Percentiles rank a stretch among this genome's conserved stretches.
Conservation (phyloP, 2,113 vertebrate genomes). For the Burhinus bistriatus region DNA sequence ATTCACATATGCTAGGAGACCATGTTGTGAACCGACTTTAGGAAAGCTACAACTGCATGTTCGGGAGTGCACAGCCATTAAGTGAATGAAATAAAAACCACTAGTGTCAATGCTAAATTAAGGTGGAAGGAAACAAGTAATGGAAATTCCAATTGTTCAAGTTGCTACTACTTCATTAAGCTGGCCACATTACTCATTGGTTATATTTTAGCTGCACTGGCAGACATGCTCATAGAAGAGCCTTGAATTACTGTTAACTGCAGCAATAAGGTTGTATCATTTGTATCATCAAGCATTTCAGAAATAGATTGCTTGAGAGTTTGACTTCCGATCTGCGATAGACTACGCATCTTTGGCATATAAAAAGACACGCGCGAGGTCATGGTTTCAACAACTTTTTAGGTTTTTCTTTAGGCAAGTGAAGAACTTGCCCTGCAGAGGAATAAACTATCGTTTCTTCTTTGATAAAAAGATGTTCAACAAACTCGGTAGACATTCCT, state of each 20-base stretch:
- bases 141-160: conserved; percentile 46
- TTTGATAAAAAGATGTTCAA: neutral
- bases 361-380: neutral
- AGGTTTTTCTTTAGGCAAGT: neutral
- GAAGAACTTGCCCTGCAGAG: neutral
- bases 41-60: neutral
- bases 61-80: neutral
- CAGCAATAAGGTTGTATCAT: neutral
- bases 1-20: neutral
- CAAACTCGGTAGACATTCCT: neutral
- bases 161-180: neutral
- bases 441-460: neutral
- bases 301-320: neutral
- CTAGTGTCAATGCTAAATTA: neutral
- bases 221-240: neutral
- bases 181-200: neutral
- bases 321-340: neutral
- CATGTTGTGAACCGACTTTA: neutral
- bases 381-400: neutral
- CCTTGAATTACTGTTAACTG: neutral
- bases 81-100: conserved; percentile 20
- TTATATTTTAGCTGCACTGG: neutral
- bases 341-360: neutral
- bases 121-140: conserved; percentile 37
- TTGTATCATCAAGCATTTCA: neutral